Conservation (phyloP, 2,888 invertebrate species). For the Ochropleura plecta region DNA sequence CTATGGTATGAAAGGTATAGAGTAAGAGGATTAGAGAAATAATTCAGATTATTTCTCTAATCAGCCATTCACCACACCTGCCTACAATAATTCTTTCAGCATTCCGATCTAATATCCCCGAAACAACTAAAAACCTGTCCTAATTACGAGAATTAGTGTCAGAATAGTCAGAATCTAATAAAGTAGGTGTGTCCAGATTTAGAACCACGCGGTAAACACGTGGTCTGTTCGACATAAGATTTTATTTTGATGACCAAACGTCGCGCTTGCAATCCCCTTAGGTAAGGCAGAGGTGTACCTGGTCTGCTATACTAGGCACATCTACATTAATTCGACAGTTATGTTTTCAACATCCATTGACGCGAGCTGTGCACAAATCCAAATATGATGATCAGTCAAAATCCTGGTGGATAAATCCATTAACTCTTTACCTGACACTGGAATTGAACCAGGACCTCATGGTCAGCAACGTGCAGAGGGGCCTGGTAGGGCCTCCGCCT, state of each 20-base stretch:
- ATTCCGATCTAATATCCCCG: background rate
- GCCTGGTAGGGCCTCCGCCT: too few relatives aligned
- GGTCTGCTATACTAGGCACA: background rate
- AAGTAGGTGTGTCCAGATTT: conserved; percentile 49
- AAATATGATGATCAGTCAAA: background rate
- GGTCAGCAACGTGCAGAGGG: too few relatives aligned
- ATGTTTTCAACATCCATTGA: too few relatives aligned
- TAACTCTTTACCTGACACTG: background rate
- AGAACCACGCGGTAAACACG: conserved; percentile 54
- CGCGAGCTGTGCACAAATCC: background rate
- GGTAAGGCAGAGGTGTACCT: background rate
- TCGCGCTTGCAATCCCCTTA: background rate
- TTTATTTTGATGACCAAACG: conserved; percentile 46
- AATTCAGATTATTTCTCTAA: background rate
- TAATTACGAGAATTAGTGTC: conserved; percentile 23
- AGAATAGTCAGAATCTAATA: conserved; percentile 11
- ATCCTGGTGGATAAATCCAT: background rate
- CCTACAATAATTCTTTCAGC: conserved; percentile 8
- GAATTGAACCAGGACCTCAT: background rate
- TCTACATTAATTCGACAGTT: background rate
- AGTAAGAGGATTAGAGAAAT: too few relatives aligned
- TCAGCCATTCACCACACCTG: background rate
- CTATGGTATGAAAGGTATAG: too few relatives aligned
- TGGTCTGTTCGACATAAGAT: conserved; percentile 27
- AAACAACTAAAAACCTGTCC: conserved; percentile 5